Base-by-base conservation (phyloP, 2,888 invertebrate species). In the Diaprepes abbreviatus region DNA sequence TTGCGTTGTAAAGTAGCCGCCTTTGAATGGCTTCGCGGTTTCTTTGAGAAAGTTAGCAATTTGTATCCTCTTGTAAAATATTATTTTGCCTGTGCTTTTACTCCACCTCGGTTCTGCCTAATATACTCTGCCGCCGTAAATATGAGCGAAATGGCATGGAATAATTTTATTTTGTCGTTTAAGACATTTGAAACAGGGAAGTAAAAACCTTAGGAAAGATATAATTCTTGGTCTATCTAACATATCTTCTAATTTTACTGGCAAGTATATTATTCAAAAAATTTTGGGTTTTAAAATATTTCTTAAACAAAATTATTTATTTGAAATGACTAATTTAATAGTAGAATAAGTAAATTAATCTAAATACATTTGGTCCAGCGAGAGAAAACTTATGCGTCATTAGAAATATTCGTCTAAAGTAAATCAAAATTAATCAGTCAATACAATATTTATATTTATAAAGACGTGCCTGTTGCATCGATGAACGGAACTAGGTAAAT, bases 1-100 rank as follows among this genome's bases (percentile, higher is more conserved):
- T 62, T 60, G 28, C 43, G 55, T 57, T 63, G 57, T 63, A 52
- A 63, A 63, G 64, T 63, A 63, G 57, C 58, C 58, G 28, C 21
- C 38, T 52, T 35, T 55, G 35, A 43, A 54, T 28, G n/a, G 45
- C 57, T 21, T 31, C 54, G 76, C 77, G 76, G 77, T 75, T 75
- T 74, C 78, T 79, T 79, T 79, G 77, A 74, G 78, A 78, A 78
- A 78, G 77, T 78, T 77, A 70, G 77, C 77, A 80, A 79, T 79
- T 80, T 80, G 78, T 79, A 79, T 78, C 78, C 77, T 77, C 77
- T 79, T 76, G 77, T 77, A 78, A 81, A 80, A 80, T 80, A 79
- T 80, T 79, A 78, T 79, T 77, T 60, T 54, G 43, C 35, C 55
- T 76, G 72, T 76, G 76, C 74, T 76, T 75, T 75, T 73, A 73